These are phyloP conservation scores for Troides aeacus DNA, from an alignment of 2,888 invertebrate species.

Conservation along the genomic window DNA sequence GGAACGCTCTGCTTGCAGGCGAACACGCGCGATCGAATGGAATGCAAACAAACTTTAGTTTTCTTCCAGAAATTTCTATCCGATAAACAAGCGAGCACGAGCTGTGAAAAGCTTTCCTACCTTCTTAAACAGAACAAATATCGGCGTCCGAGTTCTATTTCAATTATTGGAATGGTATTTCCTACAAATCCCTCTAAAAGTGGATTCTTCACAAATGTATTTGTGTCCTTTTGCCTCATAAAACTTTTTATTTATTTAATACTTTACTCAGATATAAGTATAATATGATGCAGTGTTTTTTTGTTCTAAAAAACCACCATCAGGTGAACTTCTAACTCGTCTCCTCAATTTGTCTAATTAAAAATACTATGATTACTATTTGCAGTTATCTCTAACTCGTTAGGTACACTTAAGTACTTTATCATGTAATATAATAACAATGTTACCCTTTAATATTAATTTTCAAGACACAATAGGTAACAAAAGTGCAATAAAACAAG, in stretches of 20 bases:
- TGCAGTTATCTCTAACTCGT: not conserved
- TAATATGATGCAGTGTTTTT: too few species aligned
- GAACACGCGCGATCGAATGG: conserved; percentile 67
- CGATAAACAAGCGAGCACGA: conserved; percentile 52
- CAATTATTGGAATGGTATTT: conserved; percentile 25
- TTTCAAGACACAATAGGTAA: conserved; percentile 10
- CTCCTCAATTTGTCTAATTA: too few species aligned
- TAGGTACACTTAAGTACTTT: not conserved
- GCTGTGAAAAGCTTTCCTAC: conserved; percentile 45
- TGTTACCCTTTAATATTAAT: not conserved
- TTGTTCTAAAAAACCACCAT: too few species aligned
- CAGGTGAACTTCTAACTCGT: too few species aligned
- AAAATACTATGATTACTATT: too few species aligned
- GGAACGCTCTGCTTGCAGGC: conserved; percentile 58
- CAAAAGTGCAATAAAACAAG: conserved; percentile 35
- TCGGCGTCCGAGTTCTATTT: conserved; percentile 20
- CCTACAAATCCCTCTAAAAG: conserved; percentile 8
- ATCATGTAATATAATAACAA: conserved; percentile 6
- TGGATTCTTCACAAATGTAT: conserved; percentile 6
- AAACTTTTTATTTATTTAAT: not conserved
- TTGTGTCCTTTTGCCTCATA: not conserved
- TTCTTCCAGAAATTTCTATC: conserved; percentile 63
- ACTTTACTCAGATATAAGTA: not conserved
- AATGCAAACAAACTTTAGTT: conserved; percentile 72
- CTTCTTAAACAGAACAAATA: conserved; percentile 34